These are phyloP conservation scores for Melanaphis sacchari DNA, from an alignment of 1,140 invertebrate genomes.

Conservation along the genomic window DNA sequence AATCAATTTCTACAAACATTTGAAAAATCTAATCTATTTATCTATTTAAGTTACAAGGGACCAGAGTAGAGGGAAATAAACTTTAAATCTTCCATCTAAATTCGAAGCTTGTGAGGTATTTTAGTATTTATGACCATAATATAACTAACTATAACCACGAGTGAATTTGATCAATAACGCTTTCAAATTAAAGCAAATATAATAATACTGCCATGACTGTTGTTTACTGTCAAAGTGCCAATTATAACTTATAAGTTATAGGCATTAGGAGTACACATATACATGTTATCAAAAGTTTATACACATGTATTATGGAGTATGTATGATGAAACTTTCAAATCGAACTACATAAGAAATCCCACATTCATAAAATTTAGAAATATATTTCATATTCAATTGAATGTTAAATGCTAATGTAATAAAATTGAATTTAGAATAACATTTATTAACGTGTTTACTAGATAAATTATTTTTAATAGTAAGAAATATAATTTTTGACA, in stretches of 20 bases:
- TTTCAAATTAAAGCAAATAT: neutral
- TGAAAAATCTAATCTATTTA: neutral
- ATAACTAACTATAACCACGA: neutral
- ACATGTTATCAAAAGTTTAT: neutral
- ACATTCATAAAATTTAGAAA: neutral
- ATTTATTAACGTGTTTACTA: neutral
- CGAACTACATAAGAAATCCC: neutral
- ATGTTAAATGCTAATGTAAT: neutral
- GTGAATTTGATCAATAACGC: neutral
- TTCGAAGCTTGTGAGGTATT: neutral
- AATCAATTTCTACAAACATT: neutral
- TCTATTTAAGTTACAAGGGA: neutral
- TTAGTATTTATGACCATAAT: neutral
- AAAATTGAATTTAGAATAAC: neutral
- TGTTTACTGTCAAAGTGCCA: neutral
- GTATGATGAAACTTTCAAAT: neutral
- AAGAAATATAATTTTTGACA: neutral
- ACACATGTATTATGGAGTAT: neutral
- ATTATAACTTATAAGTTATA: neutral
- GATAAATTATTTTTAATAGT: neutral
- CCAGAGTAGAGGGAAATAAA: neutral
- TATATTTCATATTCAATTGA: neutral
- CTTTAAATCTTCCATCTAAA: neutral
- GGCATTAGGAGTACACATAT: neutral
- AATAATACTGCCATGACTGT: neutral